phyloP scores from a whole-genome alignment of 2,888 invertebrate genomes.

The Macrosiphum euphorbiae region DNA sequence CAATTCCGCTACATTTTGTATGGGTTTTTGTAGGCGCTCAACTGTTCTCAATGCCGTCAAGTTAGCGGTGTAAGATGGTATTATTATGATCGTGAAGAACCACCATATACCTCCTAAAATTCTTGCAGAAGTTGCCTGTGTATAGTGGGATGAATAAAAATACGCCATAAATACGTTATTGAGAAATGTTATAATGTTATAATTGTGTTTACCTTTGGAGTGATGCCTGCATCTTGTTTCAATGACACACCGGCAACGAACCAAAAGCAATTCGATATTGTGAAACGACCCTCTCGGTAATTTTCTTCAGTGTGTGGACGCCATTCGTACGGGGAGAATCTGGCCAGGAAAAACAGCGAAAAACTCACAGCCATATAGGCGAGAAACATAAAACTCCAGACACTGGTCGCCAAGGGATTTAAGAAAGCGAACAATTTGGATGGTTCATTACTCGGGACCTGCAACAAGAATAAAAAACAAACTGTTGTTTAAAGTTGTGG shows the following conservation, averaged over 20 bases:
- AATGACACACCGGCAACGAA: constrained; percentile 95
- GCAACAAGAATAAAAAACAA: constrained; percentile 67
- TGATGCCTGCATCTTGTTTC: constrained; percentile 92
- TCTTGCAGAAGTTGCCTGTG: constrained; percentile 92
- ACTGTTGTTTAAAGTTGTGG: constrained; percentile 43
- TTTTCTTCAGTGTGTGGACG: constrained; percentile 85
- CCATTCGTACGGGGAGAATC: constrained; percentile 98
- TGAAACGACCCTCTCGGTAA: constrained; percentile 93
- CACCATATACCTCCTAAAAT: constrained; percentile 99
- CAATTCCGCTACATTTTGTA: constrained; percentile 95
- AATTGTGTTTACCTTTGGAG: constrained; percentile 82
- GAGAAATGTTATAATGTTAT: background rate
- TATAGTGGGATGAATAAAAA: constrained; percentile 69
- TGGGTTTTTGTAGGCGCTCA: constrained; percentile 94
- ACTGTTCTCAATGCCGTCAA: constrained; percentile 98
- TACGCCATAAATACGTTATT: background rate
- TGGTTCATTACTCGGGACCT: constrained; percentile 91
- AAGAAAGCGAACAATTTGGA: constrained; percentile 94
- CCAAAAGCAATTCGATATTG: constrained; percentile 96
- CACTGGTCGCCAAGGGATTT: constrained; percentile 95
- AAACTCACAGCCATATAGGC: constrained; percentile 95
- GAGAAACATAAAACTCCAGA: constrained; percentile 95
- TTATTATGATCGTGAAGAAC: constrained; percentile 99
- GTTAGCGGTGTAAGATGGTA: constrained; percentile 98
- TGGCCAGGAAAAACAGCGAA: constrained; percentile 94